Evolutionary conservation across 2,797 vertebrate genomes (phyloP).

Genomic region (Sebastolobus alascanus): DNA sequence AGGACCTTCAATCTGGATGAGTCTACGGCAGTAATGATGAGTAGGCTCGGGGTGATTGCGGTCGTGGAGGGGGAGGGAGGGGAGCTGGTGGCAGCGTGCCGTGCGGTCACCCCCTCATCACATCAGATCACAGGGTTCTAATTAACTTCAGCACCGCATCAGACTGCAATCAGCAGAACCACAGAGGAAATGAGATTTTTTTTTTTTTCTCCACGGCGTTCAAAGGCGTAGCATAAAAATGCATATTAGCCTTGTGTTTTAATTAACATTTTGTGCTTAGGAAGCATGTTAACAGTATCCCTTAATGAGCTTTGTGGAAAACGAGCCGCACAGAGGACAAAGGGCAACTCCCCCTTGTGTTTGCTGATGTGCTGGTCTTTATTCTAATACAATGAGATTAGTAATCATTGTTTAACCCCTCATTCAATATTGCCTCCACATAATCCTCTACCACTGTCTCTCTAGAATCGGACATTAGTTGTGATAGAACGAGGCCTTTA

Average conservation of each 20-base stretch:
- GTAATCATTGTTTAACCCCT: slow-evolving; percentile 74
- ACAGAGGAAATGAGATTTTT: slow-evolving; percentile 79
- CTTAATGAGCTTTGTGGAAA: slow-evolving; percentile 81
- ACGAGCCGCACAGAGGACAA: slow-evolving; percentile 71
- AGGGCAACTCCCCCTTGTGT: slow-evolving; percentile 67
- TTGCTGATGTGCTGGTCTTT: slow-evolving; percentile 74
- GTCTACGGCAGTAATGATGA: slow-evolving; percentile 50
- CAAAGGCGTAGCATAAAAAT: slow-evolving; percentile 76
- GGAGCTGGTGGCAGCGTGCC: slow-evolving; percentile 38
- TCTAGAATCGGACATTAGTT: slow-evolving; percentile 39
- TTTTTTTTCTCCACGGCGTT: slow-evolving; percentile 39
- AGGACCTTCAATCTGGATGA: slow-evolving; percentile 38
- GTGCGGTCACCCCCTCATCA: slow-evolving; percentile 71
- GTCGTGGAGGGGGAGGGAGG: slow-evolving; percentile 21
- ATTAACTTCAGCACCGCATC: slow-evolving; percentile 81
- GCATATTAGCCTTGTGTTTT: slow-evolving; percentile 81
- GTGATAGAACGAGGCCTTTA: slow-evolving; percentile 46
- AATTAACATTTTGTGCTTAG: slow-evolving; percentile 85
- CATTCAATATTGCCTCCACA: slow-evolving; percentile 53
- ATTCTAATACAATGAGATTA: slow-evolving; percentile 69
- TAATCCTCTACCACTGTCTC: slow-evolving; percentile 40
- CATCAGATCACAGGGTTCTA: slow-evolving; percentile 79
- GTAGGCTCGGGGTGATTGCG: slow-evolving; percentile 56
- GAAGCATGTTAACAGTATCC: slow-evolving; percentile 81
- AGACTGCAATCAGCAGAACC: slow-evolving; percentile 79